Evolutionary conservation across 2,888 invertebrate genomes (phyloP).

Genomic region (Cantharis rufa): DNA sequence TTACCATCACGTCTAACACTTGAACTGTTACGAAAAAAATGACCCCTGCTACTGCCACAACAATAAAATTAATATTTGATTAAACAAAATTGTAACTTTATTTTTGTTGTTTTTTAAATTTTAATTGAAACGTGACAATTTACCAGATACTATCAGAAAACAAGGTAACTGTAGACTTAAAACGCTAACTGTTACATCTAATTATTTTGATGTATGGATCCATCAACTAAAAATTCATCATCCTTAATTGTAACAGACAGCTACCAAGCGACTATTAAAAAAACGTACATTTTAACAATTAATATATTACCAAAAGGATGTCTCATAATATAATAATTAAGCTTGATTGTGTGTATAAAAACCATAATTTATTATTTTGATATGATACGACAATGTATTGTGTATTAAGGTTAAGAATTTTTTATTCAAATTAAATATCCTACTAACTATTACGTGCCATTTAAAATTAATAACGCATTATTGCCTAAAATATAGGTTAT

Average conservation of each 20-base stretch:
- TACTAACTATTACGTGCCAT: not conserved
- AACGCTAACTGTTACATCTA: not conserved
- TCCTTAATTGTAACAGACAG: not conserved
- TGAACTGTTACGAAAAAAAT: not conserved
- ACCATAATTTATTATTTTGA: not conserved
- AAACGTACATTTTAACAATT: not conserved
- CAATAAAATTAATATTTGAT: not conserved
- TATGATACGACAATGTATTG: not conserved
- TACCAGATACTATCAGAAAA: not conserved
- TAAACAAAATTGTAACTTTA: not conserved
- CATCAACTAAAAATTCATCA: not conserved
- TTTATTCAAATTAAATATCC: not conserved
- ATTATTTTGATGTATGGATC: not conserved
- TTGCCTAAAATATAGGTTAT: no score
- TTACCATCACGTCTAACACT: not conserved
- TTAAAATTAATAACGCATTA: no score
- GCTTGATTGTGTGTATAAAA: not conserved
- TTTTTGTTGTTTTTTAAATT: not conserved
- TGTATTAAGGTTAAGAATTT: not conserved
- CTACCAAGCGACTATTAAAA: not conserved
- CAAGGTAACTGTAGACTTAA: not conserved
- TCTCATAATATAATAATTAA: not conserved
- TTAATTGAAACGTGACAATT: not conserved
- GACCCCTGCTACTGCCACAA: not conserved
- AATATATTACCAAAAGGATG: not conserved